phyloP scores from a whole-genome alignment of 2,888 invertebrate species.

The Chymomyza procnemis region DNA sequence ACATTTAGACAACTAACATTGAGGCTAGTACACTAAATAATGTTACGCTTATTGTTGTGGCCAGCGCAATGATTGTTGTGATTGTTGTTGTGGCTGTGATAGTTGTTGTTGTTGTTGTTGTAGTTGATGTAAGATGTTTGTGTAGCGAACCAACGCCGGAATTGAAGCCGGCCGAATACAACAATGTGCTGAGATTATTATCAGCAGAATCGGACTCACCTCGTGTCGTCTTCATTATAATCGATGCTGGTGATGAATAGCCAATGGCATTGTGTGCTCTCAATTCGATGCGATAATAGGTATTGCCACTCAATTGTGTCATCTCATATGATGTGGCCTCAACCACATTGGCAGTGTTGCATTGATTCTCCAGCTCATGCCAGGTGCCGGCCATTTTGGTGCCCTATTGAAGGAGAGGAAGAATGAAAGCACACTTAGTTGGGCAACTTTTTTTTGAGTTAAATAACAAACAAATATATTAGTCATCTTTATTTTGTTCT shows the following conservation, averaged over 20 bases:
- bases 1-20: constrained; percentile 71
- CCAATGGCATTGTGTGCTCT: constrained; percentile 92
- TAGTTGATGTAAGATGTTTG: constrained; percentile 68
- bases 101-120: constrained; percentile 56
- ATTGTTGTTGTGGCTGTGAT: constrained; percentile 63
- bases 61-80: constrained; percentile 73
- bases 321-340: constrained; percentile 85
- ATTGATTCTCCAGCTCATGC: constrained; percentile 81
- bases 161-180: constrained; percentile 78
- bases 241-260: constrained; percentile 86
- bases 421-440: too few relatives aligned
- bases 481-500: too few relatives aligned
- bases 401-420: constrained; percentile 80
- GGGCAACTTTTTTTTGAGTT: too few relatives aligned
- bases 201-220: constrained; percentile 85
- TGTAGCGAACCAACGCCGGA: constrained; percentile 77
- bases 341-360: constrained; percentile 82
- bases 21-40: constrained; percentile 76
- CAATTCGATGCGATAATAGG: constrained; percentile 90
- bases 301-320: constrained; percentile 85
- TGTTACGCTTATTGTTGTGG: constrained; percentile 76
- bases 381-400: constrained; percentile 84
- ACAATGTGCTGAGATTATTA: constrained; percentile 78
- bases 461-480: too few relatives aligned
- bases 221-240: constrained; percentile 90